phyloP scores from a whole-genome alignment of 2,113 vertebrate species.

The Phaetusa simplex region DNA sequence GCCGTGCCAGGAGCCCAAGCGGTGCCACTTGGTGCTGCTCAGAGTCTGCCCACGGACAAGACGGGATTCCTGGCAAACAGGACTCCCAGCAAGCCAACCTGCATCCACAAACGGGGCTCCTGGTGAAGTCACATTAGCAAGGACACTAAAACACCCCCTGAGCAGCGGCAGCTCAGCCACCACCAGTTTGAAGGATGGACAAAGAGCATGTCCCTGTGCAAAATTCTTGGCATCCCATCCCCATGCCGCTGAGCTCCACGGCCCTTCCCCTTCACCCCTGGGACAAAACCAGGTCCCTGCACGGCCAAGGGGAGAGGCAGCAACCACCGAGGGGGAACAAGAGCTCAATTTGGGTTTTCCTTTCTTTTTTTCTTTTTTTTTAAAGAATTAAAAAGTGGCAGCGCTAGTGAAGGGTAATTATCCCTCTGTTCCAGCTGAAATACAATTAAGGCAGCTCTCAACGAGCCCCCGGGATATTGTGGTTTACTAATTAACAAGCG shows the following conservation, averaged over 20 bases:
- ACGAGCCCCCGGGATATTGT: constrained; percentile 76
- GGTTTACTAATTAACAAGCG: constrained; percentile 83
- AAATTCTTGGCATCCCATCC: not conserved
- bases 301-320: not conserved
- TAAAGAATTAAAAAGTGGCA: constrained; percentile 71
- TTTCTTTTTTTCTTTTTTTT: not conserved
- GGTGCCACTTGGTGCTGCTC: not conserved
- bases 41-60: accelerated
- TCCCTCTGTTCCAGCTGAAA: constrained; percentile 77
- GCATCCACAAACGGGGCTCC: accelerated
- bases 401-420: constrained; percentile 73
- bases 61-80: not conserved
- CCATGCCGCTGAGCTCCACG: not conserved
- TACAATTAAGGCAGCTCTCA: constrained; percentile 78
- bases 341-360: not conserved
- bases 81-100: not conserved
- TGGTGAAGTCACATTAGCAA: accelerated
- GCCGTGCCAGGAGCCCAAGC: accelerated
- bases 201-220: accelerated
- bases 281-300: not conserved
- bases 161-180: not conserved
- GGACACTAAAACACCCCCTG: accelerated
- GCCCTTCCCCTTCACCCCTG: not conserved
- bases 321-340: not conserved
- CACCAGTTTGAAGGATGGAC: not conserved